Conservation (phyloP, 1,140 invertebrate species). For the Globodera rostochiensis region DNA sequence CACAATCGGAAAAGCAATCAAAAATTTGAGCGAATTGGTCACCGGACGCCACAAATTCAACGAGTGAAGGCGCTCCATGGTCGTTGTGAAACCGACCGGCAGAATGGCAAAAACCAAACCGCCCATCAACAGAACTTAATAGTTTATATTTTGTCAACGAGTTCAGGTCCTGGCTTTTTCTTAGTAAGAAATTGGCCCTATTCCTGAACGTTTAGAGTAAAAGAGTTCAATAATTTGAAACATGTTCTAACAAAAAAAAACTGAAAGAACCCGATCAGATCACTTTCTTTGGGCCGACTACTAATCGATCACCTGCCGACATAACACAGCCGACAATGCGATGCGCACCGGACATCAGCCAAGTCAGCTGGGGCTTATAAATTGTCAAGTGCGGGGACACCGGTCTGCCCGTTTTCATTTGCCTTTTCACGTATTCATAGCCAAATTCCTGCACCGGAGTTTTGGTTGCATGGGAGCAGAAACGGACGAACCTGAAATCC, state of each 20-base stretch:
- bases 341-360: conserved; percentile 61
- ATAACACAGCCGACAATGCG: conserved; percentile 61
- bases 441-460: conserved; percentile 61
- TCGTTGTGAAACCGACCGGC: conserved; percentile 54
- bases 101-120: conserved; percentile 53
- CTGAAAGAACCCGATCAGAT: conserved; percentile 7
- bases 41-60: conserved; percentile 7
- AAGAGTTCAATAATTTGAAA: background rate
- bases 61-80: conserved; percentile 44
- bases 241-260: background rate
- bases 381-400: conserved; percentile 61
- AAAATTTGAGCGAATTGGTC: conserved; percentile 4
- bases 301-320: conserved; percentile 48
- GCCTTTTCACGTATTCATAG: conserved; percentile 55
- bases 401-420: conserved; percentile 48
- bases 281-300: background rate
- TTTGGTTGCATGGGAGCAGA: conserved; percentile 28
- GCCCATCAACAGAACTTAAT: conserved; percentile 52
- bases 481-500: no score
- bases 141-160: background rate
- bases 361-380: conserved; percentile 63
- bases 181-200: no score
- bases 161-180: background rate
- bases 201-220: background rate
- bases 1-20: conserved; percentile 6